Conservation (phyloP, 2,113 vertebrate genomes). For the Cephalopholis sonnerati region DNA sequence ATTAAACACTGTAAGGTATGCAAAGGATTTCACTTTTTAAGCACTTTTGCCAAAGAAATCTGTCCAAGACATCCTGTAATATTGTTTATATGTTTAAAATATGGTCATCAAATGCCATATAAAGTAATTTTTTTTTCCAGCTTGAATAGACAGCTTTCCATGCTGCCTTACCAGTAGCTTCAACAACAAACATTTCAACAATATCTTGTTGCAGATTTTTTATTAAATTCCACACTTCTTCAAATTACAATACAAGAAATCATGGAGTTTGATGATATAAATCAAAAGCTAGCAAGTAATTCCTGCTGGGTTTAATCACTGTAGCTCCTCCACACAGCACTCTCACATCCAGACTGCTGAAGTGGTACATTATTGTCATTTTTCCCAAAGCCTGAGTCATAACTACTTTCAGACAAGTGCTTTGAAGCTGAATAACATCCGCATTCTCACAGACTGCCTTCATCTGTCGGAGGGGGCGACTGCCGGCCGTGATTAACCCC, state of each 20-base stretch:
- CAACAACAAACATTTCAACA: too few species aligned
- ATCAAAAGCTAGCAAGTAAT: too few species aligned
- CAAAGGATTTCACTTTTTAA: not conserved
- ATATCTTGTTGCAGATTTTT: too few species aligned
- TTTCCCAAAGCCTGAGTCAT: not conserved
- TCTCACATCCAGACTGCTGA: not conserved
- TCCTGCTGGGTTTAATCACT: slow-evolving; percentile 14
- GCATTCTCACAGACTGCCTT: not conserved
- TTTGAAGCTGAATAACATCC: not conserved
- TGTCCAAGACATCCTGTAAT: not conserved
- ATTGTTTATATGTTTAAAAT: too few species aligned
- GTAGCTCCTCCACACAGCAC: not conserved
- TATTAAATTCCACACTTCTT: too few species aligned
- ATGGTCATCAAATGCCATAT: too few species aligned
- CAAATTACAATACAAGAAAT: too few species aligned
- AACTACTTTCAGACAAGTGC: not conserved
- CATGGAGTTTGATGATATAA: too few species aligned
- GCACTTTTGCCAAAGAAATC: not conserved
- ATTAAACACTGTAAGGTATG: not conserved
- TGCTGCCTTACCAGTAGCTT: too few species aligned
- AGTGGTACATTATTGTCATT: not conserved
- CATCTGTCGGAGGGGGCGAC: not conserved
- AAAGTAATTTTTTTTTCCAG: too few species aligned
- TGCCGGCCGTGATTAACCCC: not conserved
- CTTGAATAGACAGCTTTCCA: too few species aligned